Conservation (phyloP, 2,888 invertebrate species). For the Meta bourneti region DNA sequence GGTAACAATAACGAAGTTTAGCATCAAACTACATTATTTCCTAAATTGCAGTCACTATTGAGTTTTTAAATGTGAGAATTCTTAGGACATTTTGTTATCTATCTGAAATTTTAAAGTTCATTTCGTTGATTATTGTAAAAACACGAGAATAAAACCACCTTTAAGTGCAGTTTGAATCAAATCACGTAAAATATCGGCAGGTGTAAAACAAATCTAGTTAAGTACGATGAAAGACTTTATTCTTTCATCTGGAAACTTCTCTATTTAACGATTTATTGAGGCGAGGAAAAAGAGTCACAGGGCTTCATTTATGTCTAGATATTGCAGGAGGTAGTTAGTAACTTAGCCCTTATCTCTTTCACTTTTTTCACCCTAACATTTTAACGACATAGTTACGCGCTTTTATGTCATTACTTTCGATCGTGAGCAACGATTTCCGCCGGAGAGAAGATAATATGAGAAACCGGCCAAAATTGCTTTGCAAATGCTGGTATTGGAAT, state of each 20-base stretch:
- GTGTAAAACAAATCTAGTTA: conserved; percentile 46
- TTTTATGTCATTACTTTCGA: conserved; percentile 68
- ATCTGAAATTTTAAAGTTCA: too few relatives aligned
- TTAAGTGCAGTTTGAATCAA: neutral
- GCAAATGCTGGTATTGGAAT: conserved; percentile 52
- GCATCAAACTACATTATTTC: too few relatives aligned
- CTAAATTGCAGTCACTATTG: too few relatives aligned
- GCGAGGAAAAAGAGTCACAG: neutral
- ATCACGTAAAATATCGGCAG: conserved; percentile 14
- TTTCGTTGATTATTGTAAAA: neutral
- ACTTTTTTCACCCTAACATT: conserved; percentile 46
- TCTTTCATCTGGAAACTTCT: conserved; percentile 13
- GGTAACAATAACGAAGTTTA: too few relatives aligned
- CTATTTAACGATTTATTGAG: conserved; percentile 51
- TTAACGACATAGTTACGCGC: conserved; percentile 70
- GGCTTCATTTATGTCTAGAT: conserved; percentile 34
- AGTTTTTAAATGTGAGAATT: too few relatives aligned
- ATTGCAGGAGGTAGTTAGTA: conserved; percentile 46
- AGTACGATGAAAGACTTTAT: conserved; percentile 20
- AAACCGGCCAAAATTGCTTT: conserved; percentile 65
- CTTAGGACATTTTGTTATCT: too few relatives aligned
- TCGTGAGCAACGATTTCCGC: conserved; percentile 66
- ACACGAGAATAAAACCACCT: neutral
- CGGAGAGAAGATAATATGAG: conserved; percentile 64
- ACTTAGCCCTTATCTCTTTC: conserved; percentile 59